Percentiles rank a stretch among this genome's conserved stretches.
Evolutionary conservation across 2,888 invertebrate genomes (phyloP).

Genomic region (Malacosoma neustria): DNA sequence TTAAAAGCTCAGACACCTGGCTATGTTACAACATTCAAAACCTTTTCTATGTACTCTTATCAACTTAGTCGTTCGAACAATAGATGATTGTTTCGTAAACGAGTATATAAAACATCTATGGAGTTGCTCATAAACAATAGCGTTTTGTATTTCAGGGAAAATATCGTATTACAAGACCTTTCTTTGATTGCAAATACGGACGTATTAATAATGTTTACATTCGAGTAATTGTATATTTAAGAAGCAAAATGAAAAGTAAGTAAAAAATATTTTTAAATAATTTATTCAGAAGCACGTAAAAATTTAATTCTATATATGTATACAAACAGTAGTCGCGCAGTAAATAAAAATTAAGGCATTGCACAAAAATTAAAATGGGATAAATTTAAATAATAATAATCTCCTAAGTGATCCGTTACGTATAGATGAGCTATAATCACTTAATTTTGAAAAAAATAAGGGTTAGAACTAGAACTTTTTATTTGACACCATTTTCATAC

Average conservation of each 20-base stretch:
- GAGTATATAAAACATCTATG: constrained; percentile 51
- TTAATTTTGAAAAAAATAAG: no score
- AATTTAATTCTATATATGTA: background rate
- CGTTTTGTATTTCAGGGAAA: constrained; percentile 19
- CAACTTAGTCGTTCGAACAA: constrained; percentile 35
- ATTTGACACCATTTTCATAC: no score
- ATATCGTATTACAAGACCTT: constrained; percentile 16
- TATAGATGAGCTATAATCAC: no score
- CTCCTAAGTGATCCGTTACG: no score
- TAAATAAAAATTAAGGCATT: no score
- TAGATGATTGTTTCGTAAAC: constrained; percentile 46
- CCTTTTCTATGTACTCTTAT: constrained; percentile 30
- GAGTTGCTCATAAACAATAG: constrained; percentile 25
- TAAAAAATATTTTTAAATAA: background rate
- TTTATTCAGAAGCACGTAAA: background rate
- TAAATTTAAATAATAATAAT: no score
- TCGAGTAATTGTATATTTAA: background rate
- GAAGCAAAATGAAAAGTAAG: background rate
- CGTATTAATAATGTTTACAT: background rate
- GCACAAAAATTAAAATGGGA: no score
- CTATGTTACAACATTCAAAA: constrained; percentile 1
- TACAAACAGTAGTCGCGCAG: no score
- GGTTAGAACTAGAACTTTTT: no score
- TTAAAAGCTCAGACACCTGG: background rate
- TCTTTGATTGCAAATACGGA: background rate